Percentiles rank a stretch among this genome's conserved stretches.
Conservation (phyloP, 1,140 invertebrate genomes). For the Portunus trituberculatus region DNA sequence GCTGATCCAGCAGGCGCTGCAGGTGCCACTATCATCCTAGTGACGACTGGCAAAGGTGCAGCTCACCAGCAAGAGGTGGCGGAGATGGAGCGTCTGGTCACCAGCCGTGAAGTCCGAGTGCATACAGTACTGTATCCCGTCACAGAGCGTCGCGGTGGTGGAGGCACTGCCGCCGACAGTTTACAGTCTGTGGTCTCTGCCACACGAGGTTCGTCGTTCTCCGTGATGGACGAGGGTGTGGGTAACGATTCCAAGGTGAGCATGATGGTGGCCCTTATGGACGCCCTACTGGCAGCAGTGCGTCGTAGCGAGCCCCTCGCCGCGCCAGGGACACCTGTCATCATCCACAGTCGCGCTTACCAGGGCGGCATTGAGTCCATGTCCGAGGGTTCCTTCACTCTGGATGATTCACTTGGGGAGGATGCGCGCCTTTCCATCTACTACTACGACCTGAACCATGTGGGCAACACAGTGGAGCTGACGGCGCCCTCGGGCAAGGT, state of each 20-base stretch:
- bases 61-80: constrained; percentile 44
- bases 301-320: constrained; percentile 68
- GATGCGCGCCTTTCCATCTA: constrained; percentile 78
- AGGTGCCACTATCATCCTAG: constrained; percentile 74
- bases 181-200: constrained; percentile 81
- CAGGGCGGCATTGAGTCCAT: constrained; percentile 75
- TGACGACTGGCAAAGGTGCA: constrained; percentile 68
- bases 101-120: constrained; percentile 42
- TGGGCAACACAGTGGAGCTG: constrained; percentile 77
- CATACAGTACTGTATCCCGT: constrained; percentile 71
- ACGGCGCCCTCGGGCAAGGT: constrained; percentile 76
- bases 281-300: constrained; percentile 74
- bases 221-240: constrained; percentile 82
- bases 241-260: constrained; percentile 82
- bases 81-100: constrained; percentile 61
- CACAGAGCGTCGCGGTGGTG: constrained; percentile 73
- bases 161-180: constrained; percentile 68
- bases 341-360: constrained; percentile 73
- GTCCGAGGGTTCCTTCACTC: constrained; percentile 77
- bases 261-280: constrained; percentile 81
- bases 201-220: constrained; percentile 81
- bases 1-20: constrained; percentile 49
- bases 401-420: constrained; percentile 78
- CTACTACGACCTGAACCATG: constrained; percentile 78
- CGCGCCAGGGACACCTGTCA: constrained; percentile 73